A percentile compares a stretch with the other conserved stretches of the same genome.
Evolutionary conservation across 2,888 invertebrate genomes (phyloP).

Genomic region (Agrochola lychnidis): DNA sequence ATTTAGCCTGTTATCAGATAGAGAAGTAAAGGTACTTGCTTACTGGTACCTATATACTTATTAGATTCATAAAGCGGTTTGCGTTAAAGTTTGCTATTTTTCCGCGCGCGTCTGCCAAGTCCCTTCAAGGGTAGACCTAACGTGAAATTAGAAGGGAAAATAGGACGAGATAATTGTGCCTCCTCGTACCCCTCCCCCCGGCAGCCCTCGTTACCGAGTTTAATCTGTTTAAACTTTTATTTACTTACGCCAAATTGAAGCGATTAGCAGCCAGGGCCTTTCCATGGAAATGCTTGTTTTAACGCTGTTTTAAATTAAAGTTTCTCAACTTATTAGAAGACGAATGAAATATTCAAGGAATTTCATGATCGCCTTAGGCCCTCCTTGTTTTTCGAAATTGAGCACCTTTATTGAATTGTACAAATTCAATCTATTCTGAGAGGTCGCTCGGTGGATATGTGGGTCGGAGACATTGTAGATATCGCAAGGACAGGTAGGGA

Average conservation of each 20-base stretch:
- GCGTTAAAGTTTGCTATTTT: constrained; percentile 31
- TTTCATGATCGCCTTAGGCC: constrained; percentile 51
- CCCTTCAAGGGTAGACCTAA: constrained; percentile 78
- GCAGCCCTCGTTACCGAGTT: constrained; percentile 84
- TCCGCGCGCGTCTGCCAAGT: constrained; percentile 71
- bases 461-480: constrained; percentile 66
- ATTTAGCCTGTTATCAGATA: neutral
- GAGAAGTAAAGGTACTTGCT: neutral
- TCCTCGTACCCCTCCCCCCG: constrained; percentile 69
- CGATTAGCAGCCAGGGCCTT: constrained; percentile 82
- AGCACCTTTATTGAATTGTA: constrained; percentile 68
- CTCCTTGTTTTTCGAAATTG: constrained; percentile 64
- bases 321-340: constrained; percentile 63
- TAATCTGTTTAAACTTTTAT: constrained; percentile 90
- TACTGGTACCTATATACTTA: no score
- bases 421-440: constrained; percentile 66
- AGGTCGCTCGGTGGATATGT: constrained; percentile 65
- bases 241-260: constrained; percentile 85
- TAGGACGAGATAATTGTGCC: constrained; percentile 89
- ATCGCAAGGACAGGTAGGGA: constrained; percentile 64
- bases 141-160: constrained; percentile 88
- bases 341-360: constrained; percentile 59
- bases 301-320: constrained; percentile 72
- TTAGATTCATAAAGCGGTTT: neutral
- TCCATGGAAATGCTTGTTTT: constrained; percentile 74